phyloP scores from a whole-genome alignment of 1,140 invertebrate species.

The Coptotermes formosanus region DNA sequence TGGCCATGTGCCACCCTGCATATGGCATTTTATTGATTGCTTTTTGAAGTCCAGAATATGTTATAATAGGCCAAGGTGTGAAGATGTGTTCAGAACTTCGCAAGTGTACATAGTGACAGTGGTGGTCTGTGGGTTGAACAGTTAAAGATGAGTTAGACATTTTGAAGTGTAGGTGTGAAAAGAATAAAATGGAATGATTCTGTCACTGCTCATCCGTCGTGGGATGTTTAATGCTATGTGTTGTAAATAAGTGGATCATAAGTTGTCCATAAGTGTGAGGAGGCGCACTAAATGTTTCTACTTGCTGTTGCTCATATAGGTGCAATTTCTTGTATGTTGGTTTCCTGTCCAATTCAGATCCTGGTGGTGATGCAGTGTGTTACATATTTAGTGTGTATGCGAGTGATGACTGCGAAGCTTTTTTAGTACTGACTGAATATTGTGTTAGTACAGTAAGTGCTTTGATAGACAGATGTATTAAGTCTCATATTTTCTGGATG shows the following conservation, averaged over 20 bases:
- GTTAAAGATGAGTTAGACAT: background rate
- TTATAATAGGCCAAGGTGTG: background rate
- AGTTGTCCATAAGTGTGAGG: background rate
- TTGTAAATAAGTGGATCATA: conserved; percentile 27
- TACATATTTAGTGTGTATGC: background rate
- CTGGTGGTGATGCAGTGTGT: background rate
- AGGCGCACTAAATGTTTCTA: background rate
- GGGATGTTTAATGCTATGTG: conserved; percentile 21
- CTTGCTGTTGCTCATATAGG: background rate
- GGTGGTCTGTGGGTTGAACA: background rate
- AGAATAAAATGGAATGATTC: background rate
- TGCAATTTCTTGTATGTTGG: background rate
- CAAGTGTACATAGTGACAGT: background rate
- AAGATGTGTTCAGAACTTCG: background rate
- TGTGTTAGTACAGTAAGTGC: background rate
- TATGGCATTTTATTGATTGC: background rate
- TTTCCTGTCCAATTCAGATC: background rate
- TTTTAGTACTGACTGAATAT: background rate
- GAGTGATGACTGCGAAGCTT: background rate
- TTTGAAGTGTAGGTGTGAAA: background rate
- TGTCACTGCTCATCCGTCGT: background rate
- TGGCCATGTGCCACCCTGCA: no score
- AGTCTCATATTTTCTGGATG: background rate
- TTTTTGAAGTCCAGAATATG: background rate
- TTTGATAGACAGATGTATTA: background rate